These are phyloP conservation scores for Fundulus diaphanus DNA, from an alignment of 2,797 vertebrate species.

Conservation along the genomic window DNA sequence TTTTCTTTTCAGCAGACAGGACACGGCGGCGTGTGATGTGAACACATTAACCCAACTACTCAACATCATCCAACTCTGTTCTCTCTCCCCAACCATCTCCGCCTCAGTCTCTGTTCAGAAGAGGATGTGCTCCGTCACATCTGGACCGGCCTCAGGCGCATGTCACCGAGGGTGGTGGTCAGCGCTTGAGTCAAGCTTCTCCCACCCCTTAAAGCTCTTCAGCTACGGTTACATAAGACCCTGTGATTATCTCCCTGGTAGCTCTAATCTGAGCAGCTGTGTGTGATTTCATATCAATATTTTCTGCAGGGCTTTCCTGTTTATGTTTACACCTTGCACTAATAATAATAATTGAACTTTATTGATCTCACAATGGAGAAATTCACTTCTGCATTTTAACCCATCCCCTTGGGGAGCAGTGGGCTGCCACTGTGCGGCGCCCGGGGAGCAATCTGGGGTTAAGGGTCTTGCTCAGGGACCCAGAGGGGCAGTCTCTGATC, in stretches of 20 bases:
- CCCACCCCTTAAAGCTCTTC: constrained; percentile 16
- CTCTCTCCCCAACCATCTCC: constrained; percentile 4
- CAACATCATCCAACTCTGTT: constrained; percentile 12
- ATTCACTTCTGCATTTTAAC: too few relatives aligned
- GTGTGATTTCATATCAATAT: constrained; percentile 52
- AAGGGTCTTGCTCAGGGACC: too few relatives aligned
- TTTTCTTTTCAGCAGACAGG: constrained; percentile 34
- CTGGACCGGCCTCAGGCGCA: constrained; percentile 33
- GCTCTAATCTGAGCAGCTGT: constrained; percentile 63
- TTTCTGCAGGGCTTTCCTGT: constrained; percentile 39
- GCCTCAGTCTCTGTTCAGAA: background rate
- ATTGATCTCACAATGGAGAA: too few relatives aligned
- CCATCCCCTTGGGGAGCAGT: too few relatives aligned
- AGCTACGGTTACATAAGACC: constrained; percentile 28
- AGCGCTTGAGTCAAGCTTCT: constrained; percentile 5
- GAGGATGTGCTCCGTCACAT: constrained; percentile 36
- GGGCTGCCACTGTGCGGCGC: too few relatives aligned
- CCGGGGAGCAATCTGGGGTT: too few relatives aligned
- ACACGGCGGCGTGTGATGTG: constrained; percentile 36
- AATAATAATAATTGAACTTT: too few relatives aligned
- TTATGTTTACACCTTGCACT: constrained; percentile 50
- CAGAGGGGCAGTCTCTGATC: background rate
- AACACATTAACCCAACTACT: constrained; percentile 58
- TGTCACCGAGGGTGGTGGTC: background rate
- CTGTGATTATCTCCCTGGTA: constrained; percentile 33